Conservation (phyloP, 1,140 invertebrate genomes). For the Drosophila oshimai region DNA sequence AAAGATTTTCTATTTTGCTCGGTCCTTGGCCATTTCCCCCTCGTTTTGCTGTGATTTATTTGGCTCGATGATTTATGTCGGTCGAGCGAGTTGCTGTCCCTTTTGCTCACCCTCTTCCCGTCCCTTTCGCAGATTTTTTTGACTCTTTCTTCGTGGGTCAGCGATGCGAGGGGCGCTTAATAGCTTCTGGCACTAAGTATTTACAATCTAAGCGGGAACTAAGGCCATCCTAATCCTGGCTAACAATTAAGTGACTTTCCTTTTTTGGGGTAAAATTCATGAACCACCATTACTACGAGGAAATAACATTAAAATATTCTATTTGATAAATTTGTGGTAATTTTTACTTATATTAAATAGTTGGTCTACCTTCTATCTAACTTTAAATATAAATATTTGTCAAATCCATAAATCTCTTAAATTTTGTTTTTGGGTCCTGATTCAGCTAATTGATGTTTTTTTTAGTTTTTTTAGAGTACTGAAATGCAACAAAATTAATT, state of each 20-base stretch:
- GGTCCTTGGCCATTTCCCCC: background rate
- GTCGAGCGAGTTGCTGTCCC: conserved; percentile 18
- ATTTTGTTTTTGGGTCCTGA: no score
- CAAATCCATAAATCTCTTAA: no score
- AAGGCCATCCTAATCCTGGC: conserved; percentile 43
- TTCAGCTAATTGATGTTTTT: no score
- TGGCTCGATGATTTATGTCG: conserved; percentile 68
- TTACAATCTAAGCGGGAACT: conserved; percentile 1
- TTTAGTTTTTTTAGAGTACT: no score
- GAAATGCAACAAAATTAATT: no score
- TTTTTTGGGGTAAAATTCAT: background rate
- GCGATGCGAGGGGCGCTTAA: background rate
- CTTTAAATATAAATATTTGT: no score
- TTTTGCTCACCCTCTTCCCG: background rate
- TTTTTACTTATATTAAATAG: no score
- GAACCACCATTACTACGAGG: no score
- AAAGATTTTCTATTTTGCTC: conserved; percentile 62
- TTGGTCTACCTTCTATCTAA: no score
- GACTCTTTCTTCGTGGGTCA: conserved; percentile 38
- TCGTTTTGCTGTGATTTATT: conserved; percentile 65
- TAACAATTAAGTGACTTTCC: background rate
- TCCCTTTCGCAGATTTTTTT: conserved; percentile 19
- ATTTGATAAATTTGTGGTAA: no score
- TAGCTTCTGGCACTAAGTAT: conserved; percentile 3
- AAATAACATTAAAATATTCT: no score